Evolutionary conservation across 2,113 vertebrate species (phyloP).

Genomic region (Bufo bufo): DNA sequence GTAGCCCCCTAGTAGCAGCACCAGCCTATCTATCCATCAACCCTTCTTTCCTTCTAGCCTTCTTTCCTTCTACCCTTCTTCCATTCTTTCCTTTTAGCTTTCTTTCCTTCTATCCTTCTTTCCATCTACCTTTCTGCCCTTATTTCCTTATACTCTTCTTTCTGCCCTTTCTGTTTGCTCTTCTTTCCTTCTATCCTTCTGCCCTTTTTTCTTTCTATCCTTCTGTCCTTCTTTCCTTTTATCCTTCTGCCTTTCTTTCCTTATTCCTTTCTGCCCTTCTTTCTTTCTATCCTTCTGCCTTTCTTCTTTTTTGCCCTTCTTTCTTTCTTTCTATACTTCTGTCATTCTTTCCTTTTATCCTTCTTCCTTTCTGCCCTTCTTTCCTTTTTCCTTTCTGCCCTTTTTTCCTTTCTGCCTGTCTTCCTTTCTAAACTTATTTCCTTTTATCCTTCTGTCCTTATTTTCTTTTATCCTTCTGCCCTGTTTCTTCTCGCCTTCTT

Average conservation of each 20-base stretch:
- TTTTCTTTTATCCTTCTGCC: neutral
- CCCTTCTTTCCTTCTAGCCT: too few species aligned
- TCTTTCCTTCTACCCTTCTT: too few species aligned
- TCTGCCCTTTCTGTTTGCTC: too few species aligned
- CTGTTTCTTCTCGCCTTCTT: neutral
- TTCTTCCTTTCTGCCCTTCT: neutral
- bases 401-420: neutral
- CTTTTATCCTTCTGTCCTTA: neutral
- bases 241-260: neutral
- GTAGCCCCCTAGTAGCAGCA: too few species aligned
- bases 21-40: too few species aligned
- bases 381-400: neutral
- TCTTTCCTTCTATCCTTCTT: too few species aligned
- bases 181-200: neutral
- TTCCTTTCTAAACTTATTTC: neutral
- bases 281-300: neutral
- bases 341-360: neutral
- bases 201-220: neutral
- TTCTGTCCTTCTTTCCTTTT: neutral
- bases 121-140: too few species aligned
- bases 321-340: neutral
- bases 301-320: neutral
- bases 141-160: too few species aligned
- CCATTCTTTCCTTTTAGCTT: too few species aligned
- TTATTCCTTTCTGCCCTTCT: neutral